phyloP scores from a whole-genome alignment of 2,113 vertebrate species.

The Hypomesus transpacificus region DNA sequence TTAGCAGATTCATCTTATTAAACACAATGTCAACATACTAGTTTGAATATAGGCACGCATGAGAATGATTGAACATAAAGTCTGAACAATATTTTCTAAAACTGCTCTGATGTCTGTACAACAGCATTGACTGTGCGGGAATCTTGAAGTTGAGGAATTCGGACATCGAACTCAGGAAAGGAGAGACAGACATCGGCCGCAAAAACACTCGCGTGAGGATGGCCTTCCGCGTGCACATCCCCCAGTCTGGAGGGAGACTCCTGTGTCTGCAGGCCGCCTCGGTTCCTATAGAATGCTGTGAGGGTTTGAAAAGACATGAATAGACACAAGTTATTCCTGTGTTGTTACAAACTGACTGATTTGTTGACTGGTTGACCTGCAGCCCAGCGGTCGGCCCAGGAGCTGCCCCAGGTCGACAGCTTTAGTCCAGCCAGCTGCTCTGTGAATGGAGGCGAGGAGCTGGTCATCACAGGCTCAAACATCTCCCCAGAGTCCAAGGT shows the following conservation, averaged over 20 bases:
- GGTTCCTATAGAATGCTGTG: constrained; percentile 92
- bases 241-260: constrained; percentile 80
- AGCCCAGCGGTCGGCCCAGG: constrained; percentile 94
- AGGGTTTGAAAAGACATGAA: constrained; percentile 46
- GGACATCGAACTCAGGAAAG: constrained; percentile 96
- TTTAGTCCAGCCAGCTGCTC: constrained; percentile 82
- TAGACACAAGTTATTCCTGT: background rate
- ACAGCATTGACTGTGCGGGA: constrained; percentile 93
- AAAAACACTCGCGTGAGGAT: constrained; percentile 94
- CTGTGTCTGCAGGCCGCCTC: constrained; percentile 88
- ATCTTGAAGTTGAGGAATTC: constrained; percentile 95
- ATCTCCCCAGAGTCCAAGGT: constrained; percentile 89
- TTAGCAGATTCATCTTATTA: no score
- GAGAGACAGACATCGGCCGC: constrained; percentile 91
- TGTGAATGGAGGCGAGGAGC: constrained; percentile 83
- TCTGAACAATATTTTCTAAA: no score
- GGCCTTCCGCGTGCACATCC: constrained; percentile 88
- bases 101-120: constrained; percentile 1
- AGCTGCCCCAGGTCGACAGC: constrained; percentile 90
- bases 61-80: no score
- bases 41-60: no score
- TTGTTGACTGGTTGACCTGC: constrained; percentile 34
- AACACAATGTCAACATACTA: no score
- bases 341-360: background rate
- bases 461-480: constrained; percentile 87